Base-by-base conservation (phyloP, 2,113 vertebrate genomes). In the Tamias sibiricus region DNA sequence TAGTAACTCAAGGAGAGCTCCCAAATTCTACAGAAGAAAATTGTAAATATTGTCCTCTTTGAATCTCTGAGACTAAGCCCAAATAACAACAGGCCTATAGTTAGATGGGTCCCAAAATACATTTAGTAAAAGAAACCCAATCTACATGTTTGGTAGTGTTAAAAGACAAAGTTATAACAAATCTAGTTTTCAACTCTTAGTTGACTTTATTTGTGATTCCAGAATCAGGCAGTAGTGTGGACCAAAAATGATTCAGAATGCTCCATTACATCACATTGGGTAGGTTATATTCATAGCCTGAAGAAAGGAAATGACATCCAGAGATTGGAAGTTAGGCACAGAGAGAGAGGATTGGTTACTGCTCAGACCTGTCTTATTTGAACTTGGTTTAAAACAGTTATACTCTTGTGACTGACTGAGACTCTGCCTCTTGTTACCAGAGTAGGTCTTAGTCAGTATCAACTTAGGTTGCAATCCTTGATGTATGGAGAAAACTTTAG, bases 11-110 rank as follows among this genome's bases (percentile, higher is more conserved):
- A 59, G 57, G 49, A 94, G 42, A 32, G 28, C 42, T 90, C 69
- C 40, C 52, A 94, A 66, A 72, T 92, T 90, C 66, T 59, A 28
- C 52, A 59, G 13, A 79, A 88, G 72, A 95, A 80, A 85, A 86
- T 28, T 64, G 20, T 68, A 74, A 94, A 66, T 24, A n/a, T 62
- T 75, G 44, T 89, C 42, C 2, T 66, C 49, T 19, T 85, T 30
- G 64, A 74, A 90, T 62, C 57, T 91, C 80, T 88, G 71, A 95
- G 42, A 82, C 24, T 24, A 89, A 89, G 37, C 54, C 35, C 37
- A 89, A 57, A 59, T 94, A 86, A 57, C 44, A 57, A 37, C 9
- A 54, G 57, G 32, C 19, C 22, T 64, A 44, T 83, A 85, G 71
- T 84, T 83, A 71, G 16, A 62, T 82, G 12, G 75, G 28, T 54